Conservation (phyloP, 2,888 invertebrate genomes). For the Diarsia mendica region DNA sequence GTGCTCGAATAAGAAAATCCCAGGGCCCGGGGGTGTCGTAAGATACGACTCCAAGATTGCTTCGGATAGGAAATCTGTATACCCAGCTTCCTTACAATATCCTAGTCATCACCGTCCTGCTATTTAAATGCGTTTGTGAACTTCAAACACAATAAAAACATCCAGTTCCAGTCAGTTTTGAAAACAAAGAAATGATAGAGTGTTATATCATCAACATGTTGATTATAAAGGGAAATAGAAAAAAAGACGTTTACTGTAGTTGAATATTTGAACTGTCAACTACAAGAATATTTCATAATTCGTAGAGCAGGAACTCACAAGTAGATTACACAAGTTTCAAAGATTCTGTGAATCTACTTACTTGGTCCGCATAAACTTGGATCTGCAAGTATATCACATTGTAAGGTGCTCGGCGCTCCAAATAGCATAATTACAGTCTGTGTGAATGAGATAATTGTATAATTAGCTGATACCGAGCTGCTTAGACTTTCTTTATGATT, state of each 20-base stretch:
- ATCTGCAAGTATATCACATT: conserved; percentile 36
- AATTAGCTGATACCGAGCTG: conserved; percentile 37
- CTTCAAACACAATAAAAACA: neutral
- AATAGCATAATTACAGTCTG: conserved; percentile 46
- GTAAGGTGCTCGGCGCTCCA: conserved; percentile 29
- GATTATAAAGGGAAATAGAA: neutral
- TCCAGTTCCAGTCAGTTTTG: neutral
- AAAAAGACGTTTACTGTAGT: neutral
- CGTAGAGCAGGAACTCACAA: conserved; percentile 34
- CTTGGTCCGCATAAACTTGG: conserved; percentile 36
- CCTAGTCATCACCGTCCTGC: neutral
- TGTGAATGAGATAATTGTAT: conserved; percentile 45
- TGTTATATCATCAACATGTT: neutral
- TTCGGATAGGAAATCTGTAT: neutral
- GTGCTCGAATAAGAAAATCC: neutral
- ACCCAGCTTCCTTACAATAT: neutral
- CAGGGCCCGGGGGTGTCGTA: conserved; percentile 29
- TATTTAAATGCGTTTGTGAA: neutral
- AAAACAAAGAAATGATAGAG: neutral
- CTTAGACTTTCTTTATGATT: conserved; percentile 17
- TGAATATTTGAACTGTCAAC: conserved; percentile 8
- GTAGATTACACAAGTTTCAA: conserved; percentile 52
- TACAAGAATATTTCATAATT: conserved; percentile 38
- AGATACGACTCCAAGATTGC: conserved; percentile 27
- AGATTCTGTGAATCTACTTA: conserved; percentile 57